A percentile compares a stretch with the other conserved stretches of the same genome.
These are phyloP conservation scores for Diorhabda carinulata DNA, from an alignment of 1,140 invertebrate genomes.

Conservation along the genomic window DNA sequence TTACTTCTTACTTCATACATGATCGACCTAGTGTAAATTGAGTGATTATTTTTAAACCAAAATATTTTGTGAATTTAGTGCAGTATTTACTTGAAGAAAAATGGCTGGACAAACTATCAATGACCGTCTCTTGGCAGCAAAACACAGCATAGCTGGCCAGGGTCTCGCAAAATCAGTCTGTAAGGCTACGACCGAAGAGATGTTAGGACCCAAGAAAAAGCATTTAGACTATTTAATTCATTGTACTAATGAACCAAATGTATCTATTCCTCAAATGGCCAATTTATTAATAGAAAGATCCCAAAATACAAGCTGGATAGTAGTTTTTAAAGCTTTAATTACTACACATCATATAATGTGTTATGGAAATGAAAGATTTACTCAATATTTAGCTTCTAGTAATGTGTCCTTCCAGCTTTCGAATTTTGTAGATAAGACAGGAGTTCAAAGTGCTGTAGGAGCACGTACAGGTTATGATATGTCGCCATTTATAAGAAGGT, in stretches of 20 bases:
- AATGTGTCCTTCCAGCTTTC: slow-evolving; percentile 98
- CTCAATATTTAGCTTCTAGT: slow-evolving; percentile 98
- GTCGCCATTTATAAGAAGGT: slow-evolving; percentile 97
- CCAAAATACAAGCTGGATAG: slow-evolving; percentile 97
- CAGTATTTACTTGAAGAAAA: slow-evolving; percentile 25
- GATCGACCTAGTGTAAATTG: slow-evolving; percentile 2
- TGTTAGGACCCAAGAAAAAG: slow-evolving; percentile 99
- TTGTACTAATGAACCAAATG: slow-evolving; percentile 99
- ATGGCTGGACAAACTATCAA: slow-evolving; percentile 97
- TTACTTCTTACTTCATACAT: slow-evolving; percentile 2
- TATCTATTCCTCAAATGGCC: slow-evolving; percentile 98
- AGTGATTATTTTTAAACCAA: slow-evolving; percentile 1
- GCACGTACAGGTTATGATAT: slow-evolving; percentile 90
- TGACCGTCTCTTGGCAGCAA: slow-evolving; percentile 94
- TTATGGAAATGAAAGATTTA: slow-evolving; percentile 99
- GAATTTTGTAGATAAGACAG: slow-evolving; percentile 96
- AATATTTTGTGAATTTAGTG: background rate
- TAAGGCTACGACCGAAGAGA: slow-evolving; percentile 99
- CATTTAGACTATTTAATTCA: slow-evolving; percentile 99
- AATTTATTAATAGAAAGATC: slow-evolving; percentile 97
- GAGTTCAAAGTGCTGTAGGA: slow-evolving; percentile 68
- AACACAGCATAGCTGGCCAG: slow-evolving; percentile 97
- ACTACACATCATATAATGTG: slow-evolving; percentile 99
- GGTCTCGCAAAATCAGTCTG: slow-evolving; percentile 98
- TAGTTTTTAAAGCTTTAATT: slow-evolving; percentile 97